Percentiles rank a stretch among this genome's conserved stretches.
phyloP scores from a whole-genome alignment of 2,113 vertebrate species.

The Colius striatus region DNA sequence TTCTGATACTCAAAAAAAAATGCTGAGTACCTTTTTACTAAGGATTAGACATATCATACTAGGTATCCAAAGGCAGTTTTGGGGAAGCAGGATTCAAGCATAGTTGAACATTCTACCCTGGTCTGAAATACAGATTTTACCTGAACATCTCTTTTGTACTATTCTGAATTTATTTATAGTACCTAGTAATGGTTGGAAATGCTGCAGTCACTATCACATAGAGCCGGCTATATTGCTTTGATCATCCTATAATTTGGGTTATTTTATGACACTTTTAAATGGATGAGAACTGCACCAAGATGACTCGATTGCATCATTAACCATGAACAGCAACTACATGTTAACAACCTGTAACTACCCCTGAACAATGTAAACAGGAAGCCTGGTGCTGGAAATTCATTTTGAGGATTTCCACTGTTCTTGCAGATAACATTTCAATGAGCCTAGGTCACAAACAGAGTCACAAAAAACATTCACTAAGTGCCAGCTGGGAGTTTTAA shows the following conservation, averaged over 20 bases:
- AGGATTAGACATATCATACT: background rate
- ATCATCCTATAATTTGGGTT: slow-evolving; percentile 23
- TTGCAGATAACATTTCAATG: background rate
- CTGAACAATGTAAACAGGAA: slow-evolving; percentile 23
- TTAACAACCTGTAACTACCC: slow-evolving; percentile 9
- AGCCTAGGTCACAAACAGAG: background rate
- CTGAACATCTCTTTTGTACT: background rate
- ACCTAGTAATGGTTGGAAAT: background rate
- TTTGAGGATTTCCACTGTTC: slow-evolving; percentile 17
- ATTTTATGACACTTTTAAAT: slow-evolving; percentile 3
- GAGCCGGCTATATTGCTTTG: background rate
- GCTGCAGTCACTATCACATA: background rate
- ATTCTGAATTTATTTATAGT: background rate
- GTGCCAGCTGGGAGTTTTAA: background rate
- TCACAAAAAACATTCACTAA: background rate
- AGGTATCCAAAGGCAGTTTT: background rate
- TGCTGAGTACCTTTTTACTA: background rate
- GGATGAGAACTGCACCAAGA: background rate
- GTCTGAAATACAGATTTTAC: background rate
- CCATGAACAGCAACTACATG: background rate
- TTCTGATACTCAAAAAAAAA: background rate
- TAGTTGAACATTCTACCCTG: background rate
- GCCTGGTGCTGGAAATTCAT: background rate
- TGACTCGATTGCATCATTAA: slow-evolving; percentile 4
- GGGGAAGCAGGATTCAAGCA: background rate